Evolutionary conservation across 2,797 vertebrate genomes (phyloP), one percentile per base, ranked within the genome.

Genomic region (Benthosema pterotum): DNA sequence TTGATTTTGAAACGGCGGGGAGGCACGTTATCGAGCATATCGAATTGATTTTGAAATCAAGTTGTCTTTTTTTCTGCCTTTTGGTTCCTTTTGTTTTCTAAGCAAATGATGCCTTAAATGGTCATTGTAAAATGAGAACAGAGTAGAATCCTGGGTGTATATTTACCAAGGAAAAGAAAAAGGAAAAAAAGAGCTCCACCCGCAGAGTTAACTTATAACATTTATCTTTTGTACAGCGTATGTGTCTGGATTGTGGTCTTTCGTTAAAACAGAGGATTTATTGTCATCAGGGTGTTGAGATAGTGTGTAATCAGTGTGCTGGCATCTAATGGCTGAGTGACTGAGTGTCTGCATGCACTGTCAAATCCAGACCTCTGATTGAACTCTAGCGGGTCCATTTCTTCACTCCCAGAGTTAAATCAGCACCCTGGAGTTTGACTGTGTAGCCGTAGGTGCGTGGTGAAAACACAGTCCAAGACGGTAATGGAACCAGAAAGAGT

Each of bases 401-500:
- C 28, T 32, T 6, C 28, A 32, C 28, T 32, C 28, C 7, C 28
- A 32, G 28, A 32, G 28, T 32, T 32, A 6, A 32, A 32, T 32
- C 2, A 4, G 28, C 28, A 32, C 28, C 7, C 28, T 7, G 4
- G 3, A 32, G 1, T n/a, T 32, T 32, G 5, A 32, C 43, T 46
- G 45, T 15, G 45, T 15, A 46, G 45, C 2, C 7, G 12, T 13
- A 13, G 13, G 5, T 13, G 45, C 12, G n/a, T 67, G 71, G 70
- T 53, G 60, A 68, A 67, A 87, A 75, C 78, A 78, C 69, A 79
- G 65, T 70, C 60, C 71, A 68, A 72, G 77, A 63, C 66, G 11
- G 62, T 89, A 88, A 90, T 86, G 87, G 80, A 72, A 87, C 90
- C 75, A 73, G 84, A 74, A 80, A 85, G 32, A 90, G 83, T 90